Percentiles rank a stretch among this genome's conserved stretches.
These are phyloP conservation scores for Anagyrus pseudococci DNA, from an alignment of 2,888 invertebrate species.

Conservation along the genomic window DNA sequence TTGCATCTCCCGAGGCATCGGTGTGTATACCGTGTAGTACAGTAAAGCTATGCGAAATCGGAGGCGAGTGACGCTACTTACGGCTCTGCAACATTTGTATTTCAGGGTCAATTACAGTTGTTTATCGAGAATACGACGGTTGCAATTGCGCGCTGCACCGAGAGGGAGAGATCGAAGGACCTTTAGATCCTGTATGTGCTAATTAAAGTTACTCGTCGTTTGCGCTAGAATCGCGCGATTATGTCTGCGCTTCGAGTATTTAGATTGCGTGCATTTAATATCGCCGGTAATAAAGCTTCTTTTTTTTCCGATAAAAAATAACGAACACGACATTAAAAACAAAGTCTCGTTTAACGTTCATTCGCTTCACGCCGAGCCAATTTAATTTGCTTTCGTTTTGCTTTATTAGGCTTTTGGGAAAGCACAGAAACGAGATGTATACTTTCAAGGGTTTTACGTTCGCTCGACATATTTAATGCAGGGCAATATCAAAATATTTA, in stretches of 20 bases:
- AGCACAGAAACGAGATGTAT: too few relatives aligned
- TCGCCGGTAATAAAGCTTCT: slow-evolving; percentile 1
- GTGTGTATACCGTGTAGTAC: too few relatives aligned
- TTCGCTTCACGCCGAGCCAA: background rate
- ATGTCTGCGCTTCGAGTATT: background rate
- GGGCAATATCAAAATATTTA: too few relatives aligned
- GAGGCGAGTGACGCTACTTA: too few relatives aligned
- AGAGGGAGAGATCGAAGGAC: slow-evolving; percentile 18
- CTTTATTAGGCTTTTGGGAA: too few relatives aligned
- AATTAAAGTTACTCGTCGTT: slow-evolving; percentile 23
- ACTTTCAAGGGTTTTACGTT: too few relatives aligned
- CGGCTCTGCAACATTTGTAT: too few relatives aligned
- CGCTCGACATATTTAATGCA: too few relatives aligned
- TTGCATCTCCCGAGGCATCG: too few relatives aligned
- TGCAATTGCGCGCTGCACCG: background rate
- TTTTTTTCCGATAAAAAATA: background rate
- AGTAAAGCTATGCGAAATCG: too few relatives aligned
- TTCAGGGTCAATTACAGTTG: slow-evolving; percentile 29
- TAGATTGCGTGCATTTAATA: background rate
- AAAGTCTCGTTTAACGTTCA: background rate
- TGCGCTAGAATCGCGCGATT: background rate
- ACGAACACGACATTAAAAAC: background rate
- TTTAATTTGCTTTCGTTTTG: too few relatives aligned
- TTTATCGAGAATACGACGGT: slow-evolving; percentile 5
- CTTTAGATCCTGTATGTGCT: slow-evolving; percentile 20